Conservation (phyloP, 2,797 vertebrate genomes). For the Eleutherodactylus coqui region DNA sequence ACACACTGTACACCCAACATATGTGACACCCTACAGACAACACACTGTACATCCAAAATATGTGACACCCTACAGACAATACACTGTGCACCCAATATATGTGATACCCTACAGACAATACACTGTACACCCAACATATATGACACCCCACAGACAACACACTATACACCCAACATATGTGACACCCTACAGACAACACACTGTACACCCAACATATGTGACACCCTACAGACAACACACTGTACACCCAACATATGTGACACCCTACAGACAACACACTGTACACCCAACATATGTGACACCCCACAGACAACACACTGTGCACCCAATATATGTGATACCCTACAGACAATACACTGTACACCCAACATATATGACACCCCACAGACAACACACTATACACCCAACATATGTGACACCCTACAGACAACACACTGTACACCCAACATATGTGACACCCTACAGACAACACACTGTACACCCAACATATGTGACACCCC, state of each 20-base stretch:
- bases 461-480: not conserved
- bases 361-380: too few species aligned
- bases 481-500: not conserved
- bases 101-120: too few species aligned
- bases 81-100: too few species aligned
- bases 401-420: not conserved
- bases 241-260: not conserved
- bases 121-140: not conserved
- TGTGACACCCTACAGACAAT: not conserved
- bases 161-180: not conserved
- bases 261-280: not conserved
- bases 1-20: not conserved
- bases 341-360: too few species aligned
- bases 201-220: not conserved
- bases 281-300: not conserved
- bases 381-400: not conserved
- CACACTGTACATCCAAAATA: not conserved
- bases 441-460: not conserved
- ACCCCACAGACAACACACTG: not conserved
- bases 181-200: not conserved
- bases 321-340: not conserved
- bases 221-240: not conserved
- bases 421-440: not conserved
- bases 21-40: not conserved
- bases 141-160: not conserved